A percentile compares a stretch with the other conserved stretches of the same genome.
These are phyloP conservation scores for Pammene fasciana DNA, from an alignment of 2,888 invertebrate species.

Conservation along the genomic window DNA sequence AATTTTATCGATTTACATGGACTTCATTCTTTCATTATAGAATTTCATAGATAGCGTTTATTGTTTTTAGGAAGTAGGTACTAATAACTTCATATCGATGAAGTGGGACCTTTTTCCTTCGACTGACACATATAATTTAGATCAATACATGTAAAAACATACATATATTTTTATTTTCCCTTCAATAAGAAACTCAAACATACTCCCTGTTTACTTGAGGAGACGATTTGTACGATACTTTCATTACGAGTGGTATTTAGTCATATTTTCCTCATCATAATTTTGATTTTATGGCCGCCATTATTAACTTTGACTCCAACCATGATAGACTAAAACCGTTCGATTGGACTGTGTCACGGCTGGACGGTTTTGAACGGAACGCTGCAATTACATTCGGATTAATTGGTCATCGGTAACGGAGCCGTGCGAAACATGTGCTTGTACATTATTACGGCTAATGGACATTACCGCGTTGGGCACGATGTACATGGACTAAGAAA, in stretches of 20 bases:
- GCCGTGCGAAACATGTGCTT: constrained; percentile 50
- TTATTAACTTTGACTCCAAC: background rate
- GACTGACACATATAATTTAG: too few species aligned
- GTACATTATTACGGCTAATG: constrained; percentile 56
- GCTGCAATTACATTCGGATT: constrained; percentile 40
- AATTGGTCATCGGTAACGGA: constrained; percentile 45
- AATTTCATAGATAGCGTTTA: too few species aligned
- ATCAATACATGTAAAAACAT: too few species aligned
- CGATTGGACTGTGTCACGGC: background rate
- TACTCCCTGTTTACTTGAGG: background rate
- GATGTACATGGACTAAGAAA: constrained; percentile 3
- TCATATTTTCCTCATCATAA: background rate
- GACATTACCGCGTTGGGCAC: constrained; percentile 53
- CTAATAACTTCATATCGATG: too few species aligned
- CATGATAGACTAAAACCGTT: constrained; percentile 6
- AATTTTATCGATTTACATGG: too few species aligned
- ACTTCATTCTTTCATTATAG: too few species aligned
- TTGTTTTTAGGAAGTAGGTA: too few species aligned
- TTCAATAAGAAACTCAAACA: too few species aligned
- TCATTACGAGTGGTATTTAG: background rate
- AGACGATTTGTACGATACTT: background rate
- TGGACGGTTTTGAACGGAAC: constrained; percentile 35
- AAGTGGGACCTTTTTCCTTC: too few species aligned
- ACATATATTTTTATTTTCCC: too few species aligned
- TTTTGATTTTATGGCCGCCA: background rate